Evolutionary conservation across 2,113 vertebrate genomes (phyloP), one percentile per base, ranked within the genome.

Genomic region (Elephas maximus): DNA sequence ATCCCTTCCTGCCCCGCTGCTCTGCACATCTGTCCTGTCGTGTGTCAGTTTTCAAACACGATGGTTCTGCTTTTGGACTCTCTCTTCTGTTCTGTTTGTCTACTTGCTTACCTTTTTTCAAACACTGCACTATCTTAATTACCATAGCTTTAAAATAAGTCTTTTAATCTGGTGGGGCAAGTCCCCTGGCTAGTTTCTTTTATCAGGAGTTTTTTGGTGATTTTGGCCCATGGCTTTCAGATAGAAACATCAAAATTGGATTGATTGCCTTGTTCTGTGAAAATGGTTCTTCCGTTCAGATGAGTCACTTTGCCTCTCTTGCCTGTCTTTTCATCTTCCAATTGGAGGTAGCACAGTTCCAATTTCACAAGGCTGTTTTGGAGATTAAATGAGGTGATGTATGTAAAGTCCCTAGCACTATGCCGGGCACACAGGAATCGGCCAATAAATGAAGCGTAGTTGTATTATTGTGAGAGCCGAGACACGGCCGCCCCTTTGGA

Each of bases 401-500:
- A 18, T 5, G 2, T 24, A 6, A 73, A 74, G 28, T 87, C 23
- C 69, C 51, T 24, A 69, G n/a, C 57, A 53, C 60, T 63, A 63
- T 44, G 17, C 30, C 30, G 48, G 53, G 28, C 81, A 83, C 24
- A 7, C 30, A 71, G 23, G 44, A 53, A 71, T 18, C 44, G 71
- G 63, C 57, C 41, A 81, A 3, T 76, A 82, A 53, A 10, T 73
- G 63, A 93, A 82, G 21, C 83, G 6, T 41, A 57, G 41, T 73
- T 79, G 88, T 91, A 20, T 83, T 83, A 24, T 7, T 69, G 18
- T 44, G 45, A 28, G 3, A 83, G 41, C 20, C 23, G 37, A 24
- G 44, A 41, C 0, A 2, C 15, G 2, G 67, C 37, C 23, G 1
- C 5, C 2, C 15, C 0, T 0, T 26, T 37, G 10, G 73, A 41